Percentiles rank a stretch among this genome's conserved stretches.
These are phyloP conservation scores for Elephantulus edwardii DNA, from an alignment of 2,113 vertebrate species.

Conservation along the genomic window DNA sequence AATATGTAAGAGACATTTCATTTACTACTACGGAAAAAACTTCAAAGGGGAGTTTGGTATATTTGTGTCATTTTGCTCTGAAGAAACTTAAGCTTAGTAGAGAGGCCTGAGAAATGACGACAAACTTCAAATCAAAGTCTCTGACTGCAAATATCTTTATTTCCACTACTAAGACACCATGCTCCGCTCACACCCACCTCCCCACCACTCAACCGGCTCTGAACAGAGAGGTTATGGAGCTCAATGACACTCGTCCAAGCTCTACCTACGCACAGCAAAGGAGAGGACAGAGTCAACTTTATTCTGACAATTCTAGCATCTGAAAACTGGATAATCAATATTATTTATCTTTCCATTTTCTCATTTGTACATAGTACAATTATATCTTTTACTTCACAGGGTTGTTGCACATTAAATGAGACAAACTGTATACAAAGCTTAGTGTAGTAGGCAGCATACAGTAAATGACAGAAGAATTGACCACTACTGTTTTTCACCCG, in stretches of 20 bases:
- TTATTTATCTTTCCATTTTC: background rate
- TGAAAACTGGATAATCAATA: accelerated
- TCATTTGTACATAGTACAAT: background rate
- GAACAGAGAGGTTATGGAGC: accelerated
- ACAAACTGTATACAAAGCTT: background rate
- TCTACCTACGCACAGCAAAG: too few species aligned
- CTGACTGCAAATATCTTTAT: background rate
- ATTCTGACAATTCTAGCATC: background rate
- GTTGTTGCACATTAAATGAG: background rate
- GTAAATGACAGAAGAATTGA: background rate
- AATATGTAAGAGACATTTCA: background rate
- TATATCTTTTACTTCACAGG: background rate
- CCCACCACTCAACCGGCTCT: too few species aligned
- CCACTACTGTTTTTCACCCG: background rate
- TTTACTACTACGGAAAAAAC: background rate
- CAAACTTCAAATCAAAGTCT: background rate
- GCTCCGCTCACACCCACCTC: background rate
- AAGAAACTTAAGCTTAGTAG: background rate
- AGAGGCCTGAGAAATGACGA: background rate
- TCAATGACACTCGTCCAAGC: background rate
- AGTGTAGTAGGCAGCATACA: too few species aligned
- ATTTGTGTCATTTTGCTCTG: background rate
- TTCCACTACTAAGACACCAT: background rate
- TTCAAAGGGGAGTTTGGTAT: background rate
- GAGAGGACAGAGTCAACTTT: accelerated